phyloP scores from a whole-genome alignment of 1,140 invertebrate genomes.

The Matsumurasca onukii region DNA sequence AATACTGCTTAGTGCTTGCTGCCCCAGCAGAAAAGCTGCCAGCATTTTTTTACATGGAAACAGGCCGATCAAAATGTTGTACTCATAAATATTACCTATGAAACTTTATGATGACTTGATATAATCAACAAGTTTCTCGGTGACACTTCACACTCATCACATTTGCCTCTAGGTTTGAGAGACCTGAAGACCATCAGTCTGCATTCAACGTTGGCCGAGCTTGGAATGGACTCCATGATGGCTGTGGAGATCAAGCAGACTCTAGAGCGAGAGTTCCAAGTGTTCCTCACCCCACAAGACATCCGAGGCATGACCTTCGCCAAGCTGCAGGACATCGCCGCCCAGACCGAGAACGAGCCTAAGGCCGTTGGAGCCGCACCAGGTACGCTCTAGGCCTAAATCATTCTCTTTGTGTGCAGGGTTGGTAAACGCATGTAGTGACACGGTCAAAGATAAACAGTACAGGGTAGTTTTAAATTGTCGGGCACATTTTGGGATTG shows the following conservation, averaged over 20 bases:
- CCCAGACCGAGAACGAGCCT: conserved; percentile 39
- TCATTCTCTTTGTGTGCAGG: no score
- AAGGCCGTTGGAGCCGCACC: conserved; percentile 24
- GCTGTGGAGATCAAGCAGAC: conserved; percentile 83
- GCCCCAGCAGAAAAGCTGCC: no score
- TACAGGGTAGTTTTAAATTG: no score
- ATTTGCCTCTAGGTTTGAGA: conserved; percentile 49
- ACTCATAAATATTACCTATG: no score
- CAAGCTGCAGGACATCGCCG: conserved; percentile 53
- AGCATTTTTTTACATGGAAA: no score
- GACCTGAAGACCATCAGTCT: conserved; percentile 58
- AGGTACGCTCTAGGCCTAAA: conserved; percentile 1
- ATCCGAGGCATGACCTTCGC: conserved; percentile 62
- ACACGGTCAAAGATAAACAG: no score
- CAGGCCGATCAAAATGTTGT: no score
- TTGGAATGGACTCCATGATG: conserved; percentile 84
- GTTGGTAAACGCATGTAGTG: no score
- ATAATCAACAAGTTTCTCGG: no score
- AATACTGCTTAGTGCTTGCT: background rate
- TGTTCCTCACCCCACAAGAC: conserved; percentile 75
- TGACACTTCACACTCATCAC: no score
- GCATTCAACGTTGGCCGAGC: conserved; percentile 71
- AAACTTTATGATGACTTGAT: no score
- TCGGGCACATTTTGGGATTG: no score
- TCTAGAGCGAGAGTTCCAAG: conserved; percentile 78